Evolutionary conservation across 2,797 vertebrate species (phyloP).

Genomic region (Pangasius krempfi): DNA sequence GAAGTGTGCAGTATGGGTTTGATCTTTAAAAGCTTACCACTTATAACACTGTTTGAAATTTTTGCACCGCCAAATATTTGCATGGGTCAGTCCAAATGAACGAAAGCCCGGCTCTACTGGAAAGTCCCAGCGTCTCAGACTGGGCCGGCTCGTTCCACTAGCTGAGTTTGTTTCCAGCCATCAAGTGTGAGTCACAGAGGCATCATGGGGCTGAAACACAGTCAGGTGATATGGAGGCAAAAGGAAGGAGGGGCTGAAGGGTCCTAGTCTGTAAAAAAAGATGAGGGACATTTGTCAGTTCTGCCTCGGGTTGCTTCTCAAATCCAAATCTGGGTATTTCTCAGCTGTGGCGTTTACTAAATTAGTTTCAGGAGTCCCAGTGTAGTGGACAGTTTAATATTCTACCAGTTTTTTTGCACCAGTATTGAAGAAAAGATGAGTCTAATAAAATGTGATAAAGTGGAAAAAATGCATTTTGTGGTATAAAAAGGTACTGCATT

Average conservation of each 20-base stretch:
- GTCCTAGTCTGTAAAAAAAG: background rate
- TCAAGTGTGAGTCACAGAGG: constrained; percentile 54
- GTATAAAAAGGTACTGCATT: background rate
- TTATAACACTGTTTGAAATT: background rate
- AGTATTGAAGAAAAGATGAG: background rate
- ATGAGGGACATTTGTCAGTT: background rate
- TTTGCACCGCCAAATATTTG: constrained; percentile 1
- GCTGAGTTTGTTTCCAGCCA: constrained; percentile 54
- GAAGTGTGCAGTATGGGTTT: background rate
- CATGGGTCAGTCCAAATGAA: constrained; percentile 21
- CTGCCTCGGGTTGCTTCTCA: background rate
- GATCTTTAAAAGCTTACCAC: background rate
- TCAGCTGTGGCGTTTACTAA: background rate
- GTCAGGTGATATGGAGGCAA: constrained; percentile 52
- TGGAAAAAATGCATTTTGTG: background rate
- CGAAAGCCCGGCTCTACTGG: constrained; percentile 33
- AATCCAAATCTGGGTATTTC: background rate
- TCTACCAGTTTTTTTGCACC: background rate
- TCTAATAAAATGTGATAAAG: background rate
- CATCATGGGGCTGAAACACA: constrained; percentile 51
- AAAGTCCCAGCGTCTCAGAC: constrained; percentile 54
- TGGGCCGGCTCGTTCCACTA: constrained; percentile 45
- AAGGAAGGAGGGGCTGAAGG: background rate
- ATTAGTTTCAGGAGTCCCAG: background rate
- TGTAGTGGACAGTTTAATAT: background rate